Conservation (phyloP, 1,140 invertebrate species). For the Nebria ingens region DNA sequence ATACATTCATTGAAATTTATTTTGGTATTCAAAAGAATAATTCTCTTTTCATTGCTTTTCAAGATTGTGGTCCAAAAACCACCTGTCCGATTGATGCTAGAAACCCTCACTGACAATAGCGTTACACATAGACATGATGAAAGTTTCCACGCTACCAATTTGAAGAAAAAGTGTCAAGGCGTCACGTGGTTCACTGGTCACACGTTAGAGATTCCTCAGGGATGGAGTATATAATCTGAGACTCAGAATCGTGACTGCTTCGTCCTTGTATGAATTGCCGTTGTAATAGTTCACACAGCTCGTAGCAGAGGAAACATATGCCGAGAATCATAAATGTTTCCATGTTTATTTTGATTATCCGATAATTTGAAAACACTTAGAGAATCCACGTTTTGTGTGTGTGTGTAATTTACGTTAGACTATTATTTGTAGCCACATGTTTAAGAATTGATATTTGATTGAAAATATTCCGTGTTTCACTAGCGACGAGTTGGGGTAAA, state of each 20-base stretch:
- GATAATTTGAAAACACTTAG: too few relatives aligned
- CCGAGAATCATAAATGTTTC: conserved; percentile 45
- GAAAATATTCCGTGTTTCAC: neutral
- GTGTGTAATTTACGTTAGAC: neutral
- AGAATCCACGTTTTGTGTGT: neutral
- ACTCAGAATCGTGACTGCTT: conserved; percentile 17
- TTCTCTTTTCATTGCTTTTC: too few relatives aligned
- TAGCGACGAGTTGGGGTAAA: neutral
- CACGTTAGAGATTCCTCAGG: too few relatives aligned
- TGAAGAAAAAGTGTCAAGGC: too few relatives aligned
- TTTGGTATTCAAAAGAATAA: too few relatives aligned
- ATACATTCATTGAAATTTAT: too few relatives aligned
- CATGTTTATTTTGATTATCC: too few relatives aligned
- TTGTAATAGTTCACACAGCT: conserved; percentile 39
- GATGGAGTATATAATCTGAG: conserved; percentile 25
- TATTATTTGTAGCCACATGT: neutral
- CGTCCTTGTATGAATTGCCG: conserved; percentile 15
- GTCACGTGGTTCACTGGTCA: too few relatives aligned
- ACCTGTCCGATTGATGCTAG: conserved; percentile 1
- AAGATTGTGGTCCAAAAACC: too few relatives aligned
- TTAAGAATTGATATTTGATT: neutral
- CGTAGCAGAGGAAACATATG: conserved; percentile 44
- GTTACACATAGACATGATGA: too few relatives aligned
- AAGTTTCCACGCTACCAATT: too few relatives aligned
- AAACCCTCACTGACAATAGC: too few relatives aligned